Conservation (phyloP, 2,797 vertebrate genomes). For the Pogoniulus pusillus region DNA sequence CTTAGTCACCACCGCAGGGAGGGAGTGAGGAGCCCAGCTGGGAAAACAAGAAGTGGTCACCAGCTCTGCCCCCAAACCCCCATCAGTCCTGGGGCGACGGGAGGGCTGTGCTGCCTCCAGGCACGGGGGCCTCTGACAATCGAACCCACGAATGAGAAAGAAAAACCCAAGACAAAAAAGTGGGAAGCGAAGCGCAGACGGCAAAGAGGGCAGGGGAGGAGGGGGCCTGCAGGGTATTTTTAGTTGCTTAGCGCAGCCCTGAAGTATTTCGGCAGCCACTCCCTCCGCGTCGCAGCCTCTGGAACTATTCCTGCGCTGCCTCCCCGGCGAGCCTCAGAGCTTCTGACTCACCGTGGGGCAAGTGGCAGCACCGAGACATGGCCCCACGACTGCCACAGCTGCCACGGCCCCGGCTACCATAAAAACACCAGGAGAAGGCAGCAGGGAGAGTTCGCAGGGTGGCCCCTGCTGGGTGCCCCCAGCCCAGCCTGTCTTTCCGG, state of each 20-base stretch:
- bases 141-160: not conserved
- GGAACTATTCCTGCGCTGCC: conserved; percentile 69
- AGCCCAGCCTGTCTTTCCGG: not conserved
- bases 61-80: not conserved
- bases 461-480: not conserved
- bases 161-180: conserved; percentile 7
- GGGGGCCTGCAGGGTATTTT: conserved; percentile 72
- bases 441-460: not conserved
- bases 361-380: not conserved
- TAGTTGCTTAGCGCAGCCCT: conserved; percentile 74
- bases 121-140: not conserved
- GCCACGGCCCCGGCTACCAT: rapidly evolving
- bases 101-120: not conserved
- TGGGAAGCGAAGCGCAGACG: conserved; percentile 16
- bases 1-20: not conserved
- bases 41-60: conserved; percentile 20
- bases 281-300: conserved; percentile 52
- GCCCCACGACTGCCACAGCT: not conserved
- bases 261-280: conserved; percentile 74
- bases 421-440: not conserved
- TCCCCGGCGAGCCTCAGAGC: conserved; percentile 19
- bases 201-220: not conserved
- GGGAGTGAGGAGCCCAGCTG: not conserved
- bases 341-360: conserved; percentile 68
- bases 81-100: too few relatives aligned